Conservation (phyloP, 1,140 invertebrate species). For the Camponotus pennsylvanicus region DNA sequence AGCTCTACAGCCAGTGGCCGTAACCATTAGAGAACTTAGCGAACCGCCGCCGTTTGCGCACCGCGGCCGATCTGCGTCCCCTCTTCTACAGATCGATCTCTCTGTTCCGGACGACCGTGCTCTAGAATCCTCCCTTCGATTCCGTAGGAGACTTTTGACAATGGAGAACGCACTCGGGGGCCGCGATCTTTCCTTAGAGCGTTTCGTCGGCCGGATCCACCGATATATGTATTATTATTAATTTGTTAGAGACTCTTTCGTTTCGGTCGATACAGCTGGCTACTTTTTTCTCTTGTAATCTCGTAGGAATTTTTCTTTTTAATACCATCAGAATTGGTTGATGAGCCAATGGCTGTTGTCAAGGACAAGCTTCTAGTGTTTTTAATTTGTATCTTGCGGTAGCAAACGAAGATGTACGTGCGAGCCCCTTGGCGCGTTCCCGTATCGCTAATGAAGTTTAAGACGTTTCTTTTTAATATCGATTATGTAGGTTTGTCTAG, state of each 20-base stretch:
- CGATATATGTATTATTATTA: constrained; percentile 29
- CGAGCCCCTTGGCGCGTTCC: constrained; percentile 37
- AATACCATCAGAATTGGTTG: background rate
- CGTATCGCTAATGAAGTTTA: constrained; percentile 64
- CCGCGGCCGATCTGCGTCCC: constrained; percentile 62
- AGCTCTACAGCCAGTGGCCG: constrained; percentile 92
- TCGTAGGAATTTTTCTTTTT: background rate
- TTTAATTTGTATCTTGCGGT: background rate
- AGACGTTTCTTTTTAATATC: constrained; percentile 60
- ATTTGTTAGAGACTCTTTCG: background rate
- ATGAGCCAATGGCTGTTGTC: background rate
- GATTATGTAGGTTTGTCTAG: constrained; percentile 59
- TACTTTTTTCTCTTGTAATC: background rate
- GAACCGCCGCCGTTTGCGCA: constrained; percentile 76
- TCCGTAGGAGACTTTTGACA: constrained; percentile 29
- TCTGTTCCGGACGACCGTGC: constrained; percentile 79
- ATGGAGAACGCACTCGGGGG: constrained; percentile 27
- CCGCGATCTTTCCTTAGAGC: constrained; percentile 37
- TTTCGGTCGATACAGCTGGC: constrained; percentile 14
- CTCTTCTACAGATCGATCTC: constrained; percentile 80
- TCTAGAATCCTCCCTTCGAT: constrained; percentile 71
- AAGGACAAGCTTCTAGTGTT: background rate
- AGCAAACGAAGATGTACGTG: background rate
- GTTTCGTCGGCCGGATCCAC: constrained; percentile 40
- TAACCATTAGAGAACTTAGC: constrained; percentile 88